A percentile compares a stretch with the other conserved stretches of the same genome.
Conservation (phyloP, 2,888 invertebrate species). For the Dastarcus helophoroides region DNA sequence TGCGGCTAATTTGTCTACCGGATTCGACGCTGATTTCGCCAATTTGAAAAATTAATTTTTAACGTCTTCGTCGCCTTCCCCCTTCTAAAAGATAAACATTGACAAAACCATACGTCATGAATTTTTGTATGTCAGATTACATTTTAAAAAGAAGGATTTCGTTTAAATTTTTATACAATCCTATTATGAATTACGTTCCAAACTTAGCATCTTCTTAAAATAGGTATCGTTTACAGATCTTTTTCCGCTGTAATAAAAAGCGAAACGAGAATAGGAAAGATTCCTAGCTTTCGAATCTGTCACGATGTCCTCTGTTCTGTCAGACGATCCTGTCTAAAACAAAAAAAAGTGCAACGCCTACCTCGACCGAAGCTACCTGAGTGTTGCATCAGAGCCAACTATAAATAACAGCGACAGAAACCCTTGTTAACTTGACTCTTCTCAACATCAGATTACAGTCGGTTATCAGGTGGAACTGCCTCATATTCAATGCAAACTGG, state of each 20-base stretch:
- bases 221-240: no score
- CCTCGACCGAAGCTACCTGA: conserved; percentile 36
- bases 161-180: no score
- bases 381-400: conserved; percentile 36
- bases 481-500: conserved; percentile 6
- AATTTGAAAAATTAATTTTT: conserved; percentile 1
- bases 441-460: conserved; percentile 33
- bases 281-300: conserved; percentile 29
- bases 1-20: no score
- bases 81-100: no score
- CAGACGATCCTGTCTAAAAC: conserved; percentile 31
- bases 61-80: no score
- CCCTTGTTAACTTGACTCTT: conserved; percentile 34
- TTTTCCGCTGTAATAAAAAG: background rate
- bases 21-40: no score
- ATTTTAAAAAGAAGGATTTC: no score
- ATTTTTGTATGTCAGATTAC: no score
- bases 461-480: conserved; percentile 15
- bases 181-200: no score
- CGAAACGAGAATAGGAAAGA: no score
- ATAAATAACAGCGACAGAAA: conserved; percentile 38
- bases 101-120: no score
- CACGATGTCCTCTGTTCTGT: conserved; percentile 31
- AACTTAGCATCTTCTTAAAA: no score
- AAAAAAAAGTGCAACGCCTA: conserved; percentile 35